Evolutionary conservation across 2,797 vertebrate genomes (phyloP).

Genomic region (Clarias platycephalus): DNA sequence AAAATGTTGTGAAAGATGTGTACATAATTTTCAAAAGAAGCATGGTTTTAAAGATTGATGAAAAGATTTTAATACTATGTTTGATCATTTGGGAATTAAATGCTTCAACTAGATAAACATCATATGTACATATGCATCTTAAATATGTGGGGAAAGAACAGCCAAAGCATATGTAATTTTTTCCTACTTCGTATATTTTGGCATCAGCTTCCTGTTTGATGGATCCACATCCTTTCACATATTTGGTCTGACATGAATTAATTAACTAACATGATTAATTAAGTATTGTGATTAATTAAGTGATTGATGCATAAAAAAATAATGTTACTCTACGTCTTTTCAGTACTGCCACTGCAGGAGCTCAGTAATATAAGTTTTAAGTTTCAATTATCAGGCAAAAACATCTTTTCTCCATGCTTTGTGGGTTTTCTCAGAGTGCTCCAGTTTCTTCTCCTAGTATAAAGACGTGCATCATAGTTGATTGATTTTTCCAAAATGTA

Average conservation of each 20-base stretch:
- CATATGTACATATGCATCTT: background rate
- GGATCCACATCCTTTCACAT: background rate
- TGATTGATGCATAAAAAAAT: no score
- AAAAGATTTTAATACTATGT: background rate
- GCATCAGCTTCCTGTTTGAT: background rate
- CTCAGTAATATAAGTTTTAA: background rate
- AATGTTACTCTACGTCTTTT: background rate
- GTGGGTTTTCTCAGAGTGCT: no score
- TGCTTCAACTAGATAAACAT: background rate
- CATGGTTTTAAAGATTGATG: background rate
- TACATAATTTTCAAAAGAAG: background rate
- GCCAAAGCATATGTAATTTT: background rate
- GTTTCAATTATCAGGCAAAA: background rate
- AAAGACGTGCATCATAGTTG: no score
- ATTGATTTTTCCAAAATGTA: no score
- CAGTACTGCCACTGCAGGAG: background rate
- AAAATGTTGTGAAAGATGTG: background rate
- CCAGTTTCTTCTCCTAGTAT: no score
- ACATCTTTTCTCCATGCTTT: background rate
- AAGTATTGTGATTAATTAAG: no score
- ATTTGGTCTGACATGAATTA: background rate
- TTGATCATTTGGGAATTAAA: background rate
- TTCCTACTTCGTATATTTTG: background rate
- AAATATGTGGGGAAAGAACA: background rate
- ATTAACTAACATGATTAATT: no score